phyloP scores from a whole-genome alignment of 1,140 invertebrate species.

The Formica selysi region DNA sequence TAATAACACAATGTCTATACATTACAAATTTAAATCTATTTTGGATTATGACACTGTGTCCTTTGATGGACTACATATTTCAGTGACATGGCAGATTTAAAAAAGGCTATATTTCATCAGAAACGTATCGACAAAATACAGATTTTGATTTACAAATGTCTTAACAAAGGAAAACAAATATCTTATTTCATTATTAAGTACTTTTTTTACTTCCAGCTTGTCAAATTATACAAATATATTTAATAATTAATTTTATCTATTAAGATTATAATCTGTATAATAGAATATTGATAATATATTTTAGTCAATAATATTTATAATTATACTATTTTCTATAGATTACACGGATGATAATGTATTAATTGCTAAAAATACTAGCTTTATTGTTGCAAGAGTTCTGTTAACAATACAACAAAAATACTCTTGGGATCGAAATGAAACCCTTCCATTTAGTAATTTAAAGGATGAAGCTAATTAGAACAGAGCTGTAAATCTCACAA shows the following conservation, averaged over 20 bases:
- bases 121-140: constrained; percentile 96
- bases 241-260: constrained; percentile 32
- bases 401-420: constrained; percentile 92
- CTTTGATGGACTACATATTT: constrained; percentile 98
- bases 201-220: constrained; percentile 35
- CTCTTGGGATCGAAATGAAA: constrained; percentile 89
- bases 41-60: constrained; percentile 98
- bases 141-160: constrained; percentile 99
- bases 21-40: constrained; percentile 99
- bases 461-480: too few relatives aligned
- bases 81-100: constrained; percentile 94
- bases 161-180: constrained; percentile 97
- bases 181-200: not conserved
- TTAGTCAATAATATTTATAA: too few relatives aligned
- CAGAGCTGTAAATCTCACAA: too few relatives aligned
- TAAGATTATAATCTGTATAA: not conserved
- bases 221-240: constrained; percentile 10
- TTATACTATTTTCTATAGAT: constrained; percentile 87
- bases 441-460: constrained; percentile 84
- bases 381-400: constrained; percentile 97
- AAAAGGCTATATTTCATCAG: too few relatives aligned
- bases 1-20: constrained; percentile 92
- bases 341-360: constrained; percentile 96
- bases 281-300: not conserved
- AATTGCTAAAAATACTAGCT: constrained; percentile 98